Percentiles rank a stretch among this genome's conserved stretches.
phyloP scores from a whole-genome alignment of 2,113 vertebrate species.

The Prionailurus bengalensis region DNA sequence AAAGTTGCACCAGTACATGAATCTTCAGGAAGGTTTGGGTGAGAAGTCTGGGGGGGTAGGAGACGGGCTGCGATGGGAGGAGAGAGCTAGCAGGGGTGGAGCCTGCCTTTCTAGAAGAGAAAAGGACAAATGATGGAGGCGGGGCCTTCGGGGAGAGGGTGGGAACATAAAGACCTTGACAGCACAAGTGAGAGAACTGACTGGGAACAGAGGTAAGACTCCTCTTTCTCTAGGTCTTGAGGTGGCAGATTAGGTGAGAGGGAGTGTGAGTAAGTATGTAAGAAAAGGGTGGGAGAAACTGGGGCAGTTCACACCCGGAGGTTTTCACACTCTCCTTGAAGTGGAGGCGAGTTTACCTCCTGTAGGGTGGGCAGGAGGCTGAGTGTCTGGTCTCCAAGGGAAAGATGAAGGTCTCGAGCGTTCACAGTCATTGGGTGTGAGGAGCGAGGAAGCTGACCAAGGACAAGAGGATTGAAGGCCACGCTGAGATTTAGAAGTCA shows the following conservation, averaged over 20 bases:
- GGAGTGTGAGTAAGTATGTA: not conserved
- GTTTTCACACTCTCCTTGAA: not conserved
- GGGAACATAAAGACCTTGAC: not conserved
- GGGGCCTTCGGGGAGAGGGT: not conserved
- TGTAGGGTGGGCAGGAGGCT: not conserved
- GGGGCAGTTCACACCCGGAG: not conserved
- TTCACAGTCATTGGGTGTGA: not conserved
- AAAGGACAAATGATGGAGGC: not conserved
- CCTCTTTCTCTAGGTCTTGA: not conserved
- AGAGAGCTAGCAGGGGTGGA: not conserved
- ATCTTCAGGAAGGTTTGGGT: not conserved
- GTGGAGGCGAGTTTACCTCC: not conserved
- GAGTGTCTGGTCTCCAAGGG: not conserved
- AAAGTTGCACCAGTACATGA: not conserved
- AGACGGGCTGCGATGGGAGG: no score
- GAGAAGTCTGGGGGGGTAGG: not conserved
- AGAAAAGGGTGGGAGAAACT: not conserved
- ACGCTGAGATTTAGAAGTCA: not conserved
- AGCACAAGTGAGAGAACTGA: not conserved
- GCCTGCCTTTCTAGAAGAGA: not conserved
- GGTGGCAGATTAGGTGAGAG: not conserved
- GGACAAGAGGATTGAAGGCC: not conserved
- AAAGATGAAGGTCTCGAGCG: not conserved
- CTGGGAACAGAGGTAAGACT: not conserved
- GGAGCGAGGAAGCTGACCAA: not conserved